Base-by-base conservation (phyloP, 2,113 vertebrate genomes). In the Tichodroma muraria region DNA sequence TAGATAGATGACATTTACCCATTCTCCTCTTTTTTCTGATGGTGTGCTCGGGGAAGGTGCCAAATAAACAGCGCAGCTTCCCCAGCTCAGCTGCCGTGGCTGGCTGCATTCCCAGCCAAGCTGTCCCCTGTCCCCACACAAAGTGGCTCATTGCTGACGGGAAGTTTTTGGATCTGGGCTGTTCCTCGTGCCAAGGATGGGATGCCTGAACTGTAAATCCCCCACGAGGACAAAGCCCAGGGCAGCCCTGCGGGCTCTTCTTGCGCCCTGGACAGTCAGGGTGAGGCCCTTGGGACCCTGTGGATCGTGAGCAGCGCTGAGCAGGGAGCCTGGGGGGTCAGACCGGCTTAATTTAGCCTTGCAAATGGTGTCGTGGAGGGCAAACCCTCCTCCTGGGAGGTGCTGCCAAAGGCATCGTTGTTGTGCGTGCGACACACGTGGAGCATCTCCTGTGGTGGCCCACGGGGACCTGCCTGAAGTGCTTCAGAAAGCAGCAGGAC, bases 301-400 rank as follows among this genome's bases (percentile, higher is more conserved):
- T 19, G 38, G 22, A 38, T 42, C 1, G 0, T 2, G 13, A n/a
- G 31, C 17, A 42, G 33, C 6, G 0, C 15, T 22, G 52, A n/a
- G 11, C 1, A 2, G 40, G 24, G 30, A 91, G 33, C 37, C 50
- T 8, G 15, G 65, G n/a, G 24, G 25, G 22, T 38, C 21, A 17
- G 8, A 11, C 3, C 15, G 5, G 45, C 13, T 68, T 20, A 7
- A 28, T 73, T 88, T 27, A 17, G 22, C 11, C 45, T 40, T n/a
- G 21, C 13, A 53, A 18, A n/a, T 12, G 50, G 8, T 35, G 10
- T 17, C 38, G 7, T 1, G 21, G 38, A 50, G 24, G 38, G 18
- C 10, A 72, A 27, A 47, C 24, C 9, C 5, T 54, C 22, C 64
- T 64, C 5, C 7, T 65, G 84, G 15, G 42, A 57, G 27, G 13